phyloP scores from a whole-genome alignment of 1,140 invertebrate genomes.

The Trypoxylus dichotomus region DNA sequence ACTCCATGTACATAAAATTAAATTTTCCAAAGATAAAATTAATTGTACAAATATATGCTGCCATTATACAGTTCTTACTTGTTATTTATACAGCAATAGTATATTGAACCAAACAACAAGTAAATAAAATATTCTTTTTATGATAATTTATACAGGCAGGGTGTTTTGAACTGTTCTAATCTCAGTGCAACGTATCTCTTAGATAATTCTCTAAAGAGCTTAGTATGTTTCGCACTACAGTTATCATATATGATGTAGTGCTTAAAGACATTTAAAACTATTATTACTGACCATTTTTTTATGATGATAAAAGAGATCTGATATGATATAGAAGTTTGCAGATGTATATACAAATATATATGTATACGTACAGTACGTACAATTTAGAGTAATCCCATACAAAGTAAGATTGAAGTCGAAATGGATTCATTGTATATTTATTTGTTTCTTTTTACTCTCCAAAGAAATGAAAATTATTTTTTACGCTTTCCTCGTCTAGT shows the following conservation, averaged over 20 bases:
- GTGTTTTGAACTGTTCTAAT: not conserved
- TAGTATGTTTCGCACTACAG: not conserved
- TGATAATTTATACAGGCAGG: not conserved
- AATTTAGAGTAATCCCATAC: not conserved
- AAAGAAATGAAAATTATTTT: no score
- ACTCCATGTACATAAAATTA: not conserved
- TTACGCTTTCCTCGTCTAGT: no score
- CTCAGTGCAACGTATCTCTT: not conserved
- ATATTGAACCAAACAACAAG: not conserved
- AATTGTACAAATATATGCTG: not conserved
- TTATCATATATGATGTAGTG: not conserved
- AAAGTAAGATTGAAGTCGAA: no score
- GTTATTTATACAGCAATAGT: not conserved
- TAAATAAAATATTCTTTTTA: not conserved
- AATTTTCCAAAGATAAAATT: conserved; percentile 4
- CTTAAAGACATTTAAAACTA: not conserved
- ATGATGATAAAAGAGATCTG: conserved; percentile 26
- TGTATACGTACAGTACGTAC: conserved; percentile 1
- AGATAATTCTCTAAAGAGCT: not conserved
- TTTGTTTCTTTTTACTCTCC: no score
- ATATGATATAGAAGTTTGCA: conserved; percentile 30
- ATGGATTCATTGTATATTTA: no score
- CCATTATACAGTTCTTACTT: not conserved
- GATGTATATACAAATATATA: conserved; percentile 26
- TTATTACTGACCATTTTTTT: not conserved